Percentiles rank a stretch among this genome's conserved stretches.
These are phyloP conservation scores for Astreopora myriophthalma DNA, from an alignment of 64 coral and sea anemone genomes.

Conservation along the genomic window DNA sequence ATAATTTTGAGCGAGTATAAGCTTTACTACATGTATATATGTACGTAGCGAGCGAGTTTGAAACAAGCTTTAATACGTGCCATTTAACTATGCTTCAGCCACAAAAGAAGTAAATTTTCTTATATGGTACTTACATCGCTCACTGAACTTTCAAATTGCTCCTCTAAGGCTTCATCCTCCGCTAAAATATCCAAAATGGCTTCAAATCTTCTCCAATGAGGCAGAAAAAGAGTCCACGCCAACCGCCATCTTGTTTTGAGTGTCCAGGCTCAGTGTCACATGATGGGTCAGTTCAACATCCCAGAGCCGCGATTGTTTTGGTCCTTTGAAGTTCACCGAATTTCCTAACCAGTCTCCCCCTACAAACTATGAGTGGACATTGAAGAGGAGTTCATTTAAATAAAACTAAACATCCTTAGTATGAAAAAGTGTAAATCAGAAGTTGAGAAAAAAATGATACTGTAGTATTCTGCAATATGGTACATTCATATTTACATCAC, in stretches of 20 bases:
- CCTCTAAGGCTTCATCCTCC: slow-evolving; percentile 16
- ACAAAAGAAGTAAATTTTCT: slow-evolving; percentile 28
- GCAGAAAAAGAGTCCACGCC: neutral
- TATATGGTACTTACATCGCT: slow-evolving; percentile 33
- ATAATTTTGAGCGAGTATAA: slow-evolving; percentile 13
- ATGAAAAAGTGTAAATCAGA: too few relatives aligned
- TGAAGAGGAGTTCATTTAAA: slow-evolving; percentile 36
- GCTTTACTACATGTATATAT: too few relatives aligned
- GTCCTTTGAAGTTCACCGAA: neutral
- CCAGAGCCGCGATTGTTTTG: slow-evolving; percentile 18
- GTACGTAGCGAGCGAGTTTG: too few relatives aligned
- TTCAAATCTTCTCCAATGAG: slow-evolving; percentile 49
- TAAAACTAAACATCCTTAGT: neutral
- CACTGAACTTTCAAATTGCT: slow-evolving; percentile 16
- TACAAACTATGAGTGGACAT: neutral
- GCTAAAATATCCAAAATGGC: slow-evolving; percentile 25
- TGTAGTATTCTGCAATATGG: too few relatives aligned
- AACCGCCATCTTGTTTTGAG: slow-evolving; percentile 38
- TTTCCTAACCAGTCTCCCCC: neutral
- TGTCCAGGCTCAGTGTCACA: slow-evolving; percentile 16
- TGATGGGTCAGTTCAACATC: slow-evolving; percentile 19
- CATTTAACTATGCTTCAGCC: neutral
- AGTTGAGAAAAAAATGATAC: too few relatives aligned
- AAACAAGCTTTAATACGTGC: too few relatives aligned
- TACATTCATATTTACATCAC: too few relatives aligned